Conservation (phyloP, 2,888 invertebrate genomes). For the Melinopterus prodromus region DNA sequence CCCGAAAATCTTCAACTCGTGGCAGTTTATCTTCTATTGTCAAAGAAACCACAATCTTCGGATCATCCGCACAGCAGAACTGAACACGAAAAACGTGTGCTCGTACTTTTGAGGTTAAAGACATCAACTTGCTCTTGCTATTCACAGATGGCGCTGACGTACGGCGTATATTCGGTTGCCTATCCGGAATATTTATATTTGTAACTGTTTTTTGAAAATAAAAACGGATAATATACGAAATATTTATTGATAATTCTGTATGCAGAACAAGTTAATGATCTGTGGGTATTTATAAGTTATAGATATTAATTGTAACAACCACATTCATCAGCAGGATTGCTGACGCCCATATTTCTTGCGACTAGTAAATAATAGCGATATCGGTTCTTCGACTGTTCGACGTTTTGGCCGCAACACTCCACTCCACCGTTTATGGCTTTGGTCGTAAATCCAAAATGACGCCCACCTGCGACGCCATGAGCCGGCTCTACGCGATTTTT, state of each 20-base stretch:
- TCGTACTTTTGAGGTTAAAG: background rate
- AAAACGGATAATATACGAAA: too few relatives aligned
- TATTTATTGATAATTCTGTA: too few relatives aligned
- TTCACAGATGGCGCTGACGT: background rate
- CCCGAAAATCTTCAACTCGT: background rate
- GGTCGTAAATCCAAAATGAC: conserved; percentile 14
- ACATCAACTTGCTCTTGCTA: background rate
- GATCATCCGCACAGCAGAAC: background rate
- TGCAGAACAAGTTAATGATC: too few relatives aligned
- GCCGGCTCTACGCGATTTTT: background rate
- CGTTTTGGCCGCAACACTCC: conserved; percentile 7
- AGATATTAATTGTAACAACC: conserved; percentile 17
- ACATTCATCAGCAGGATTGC: conserved; percentile 10
- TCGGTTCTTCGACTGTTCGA: background rate
- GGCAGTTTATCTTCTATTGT: background rate
- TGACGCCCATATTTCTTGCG: background rate
- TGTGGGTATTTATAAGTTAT: too few relatives aligned
- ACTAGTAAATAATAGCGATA: conserved; percentile 5
- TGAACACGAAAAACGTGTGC: background rate
- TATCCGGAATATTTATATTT: background rate
- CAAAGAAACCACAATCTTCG: background rate
- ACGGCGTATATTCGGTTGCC: background rate
- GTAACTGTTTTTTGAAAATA: too few relatives aligned
- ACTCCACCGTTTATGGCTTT: conserved; percentile 17
- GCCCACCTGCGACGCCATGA: background rate